Evolutionary conservation across 2,797 vertebrate species (phyloP).

Genomic region (Merluccius polli): DNA sequence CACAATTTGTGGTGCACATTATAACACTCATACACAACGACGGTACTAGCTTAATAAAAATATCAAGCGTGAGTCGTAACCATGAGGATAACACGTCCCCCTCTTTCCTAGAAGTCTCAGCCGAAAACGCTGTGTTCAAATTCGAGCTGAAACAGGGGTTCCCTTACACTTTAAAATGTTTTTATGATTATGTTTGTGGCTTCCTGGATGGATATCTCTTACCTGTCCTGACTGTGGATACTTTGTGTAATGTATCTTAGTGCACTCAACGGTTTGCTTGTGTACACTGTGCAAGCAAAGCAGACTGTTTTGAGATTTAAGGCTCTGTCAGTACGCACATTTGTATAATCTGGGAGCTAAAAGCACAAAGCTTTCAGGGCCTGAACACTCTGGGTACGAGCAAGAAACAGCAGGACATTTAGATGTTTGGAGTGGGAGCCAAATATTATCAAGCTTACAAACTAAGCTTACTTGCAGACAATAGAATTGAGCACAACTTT

Average conservation of each 20-base stretch:
- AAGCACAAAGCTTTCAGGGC: not conserved
- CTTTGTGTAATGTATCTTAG: constrained; percentile 15
- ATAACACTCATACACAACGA: too few relatives aligned
- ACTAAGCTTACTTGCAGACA: not conserved
- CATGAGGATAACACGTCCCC: too few relatives aligned
- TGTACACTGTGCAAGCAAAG: constrained; percentile 11
- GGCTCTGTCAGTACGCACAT: constrained; percentile 20
- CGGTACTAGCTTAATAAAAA: too few relatives aligned
- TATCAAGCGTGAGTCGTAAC: too few relatives aligned
- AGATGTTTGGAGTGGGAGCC: constrained; percentile 21
- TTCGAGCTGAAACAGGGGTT: too few relatives aligned
- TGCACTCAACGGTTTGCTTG: not conserved
- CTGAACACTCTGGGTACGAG: not conserved
- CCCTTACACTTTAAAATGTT: too few relatives aligned
- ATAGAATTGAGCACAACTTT: not conserved
- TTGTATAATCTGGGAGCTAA: constrained; percentile 14
- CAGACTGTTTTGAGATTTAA: constrained; percentile 19
- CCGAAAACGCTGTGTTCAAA: too few relatives aligned
- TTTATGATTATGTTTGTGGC: not conserved
- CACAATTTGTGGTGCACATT: too few relatives aligned
- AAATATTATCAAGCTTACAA: not conserved
- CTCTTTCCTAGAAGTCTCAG: too few relatives aligned
- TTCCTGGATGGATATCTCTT: constrained; percentile 14
- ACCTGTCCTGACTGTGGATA: constrained; percentile 35
- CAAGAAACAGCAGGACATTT: constrained; percentile 16